Evolutionary conservation across 1,140 invertebrate genomes (phyloP).

Genomic region (Lordiphosa collinella): DNA sequence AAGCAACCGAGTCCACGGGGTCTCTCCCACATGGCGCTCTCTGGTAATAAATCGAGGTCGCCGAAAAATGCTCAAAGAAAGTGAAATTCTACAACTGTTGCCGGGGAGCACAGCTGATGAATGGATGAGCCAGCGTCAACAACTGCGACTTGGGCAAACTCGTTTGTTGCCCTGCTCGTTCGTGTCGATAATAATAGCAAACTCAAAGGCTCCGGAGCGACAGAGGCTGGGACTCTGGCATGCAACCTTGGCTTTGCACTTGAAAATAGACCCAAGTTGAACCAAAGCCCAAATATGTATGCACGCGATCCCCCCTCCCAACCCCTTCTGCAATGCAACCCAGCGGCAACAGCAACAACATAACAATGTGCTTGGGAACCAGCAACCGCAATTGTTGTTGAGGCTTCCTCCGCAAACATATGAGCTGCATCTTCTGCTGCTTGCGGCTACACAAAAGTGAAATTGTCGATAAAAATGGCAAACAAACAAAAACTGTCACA

Average conservation of each 20-base stretch:
- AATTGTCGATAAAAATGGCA: constrained; percentile 65
- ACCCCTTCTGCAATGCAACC: too few species aligned
- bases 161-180: constrained; percentile 31
- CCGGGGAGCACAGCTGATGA: constrained; percentile 48
- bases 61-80: constrained; percentile 68
- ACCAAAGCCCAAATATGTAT: constrained; percentile 19
- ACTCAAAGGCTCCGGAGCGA: constrained; percentile 5
- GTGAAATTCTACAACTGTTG: constrained; percentile 73
- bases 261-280: constrained; percentile 37
- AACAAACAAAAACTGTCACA: constrained; percentile 28
- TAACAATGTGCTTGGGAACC: constrained; percentile 66
- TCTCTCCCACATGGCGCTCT: constrained; percentile 37
- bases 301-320: constrained; percentile 49
- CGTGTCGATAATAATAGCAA: constrained; percentile 67
- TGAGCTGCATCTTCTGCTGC: constrained; percentile 19
- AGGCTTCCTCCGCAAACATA: constrained; percentile 14
- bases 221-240: constrained; percentile 9
- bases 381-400: constrained; percentile 50
- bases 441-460: constrained; percentile 60
- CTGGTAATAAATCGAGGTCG: constrained; percentile 57
- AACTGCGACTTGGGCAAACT: constrained; percentile 25
- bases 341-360: too few species aligned
- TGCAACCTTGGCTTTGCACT: constrained; percentile 71
- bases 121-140: constrained; percentile 33
- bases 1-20: constrained; percentile 48